A percentile compares a stretch with the other conserved stretches of the same genome.
These are phyloP conservation scores for Tinamus guttatus DNA, from an alignment of 2,113 vertebrate genomes.

Conservation along the genomic window DNA sequence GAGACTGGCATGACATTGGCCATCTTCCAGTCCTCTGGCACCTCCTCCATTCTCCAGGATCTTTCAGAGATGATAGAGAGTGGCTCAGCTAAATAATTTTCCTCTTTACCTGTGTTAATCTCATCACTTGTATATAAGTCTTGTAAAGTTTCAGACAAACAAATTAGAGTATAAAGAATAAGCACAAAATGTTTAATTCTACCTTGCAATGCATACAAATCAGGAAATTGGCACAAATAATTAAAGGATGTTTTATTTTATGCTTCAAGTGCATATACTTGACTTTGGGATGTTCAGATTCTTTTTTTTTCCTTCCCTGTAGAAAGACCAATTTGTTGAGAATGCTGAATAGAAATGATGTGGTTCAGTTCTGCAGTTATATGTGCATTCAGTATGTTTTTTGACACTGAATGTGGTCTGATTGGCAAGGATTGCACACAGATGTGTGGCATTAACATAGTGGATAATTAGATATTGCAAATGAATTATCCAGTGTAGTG, in stretches of 20 bases:
- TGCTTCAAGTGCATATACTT: slow-evolving; percentile 24
- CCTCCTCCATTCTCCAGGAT: too few relatives aligned
- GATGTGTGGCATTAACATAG: slow-evolving; percentile 73
- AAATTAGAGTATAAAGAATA: background rate
- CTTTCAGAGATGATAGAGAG: too few relatives aligned
- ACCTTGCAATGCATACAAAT: background rate
- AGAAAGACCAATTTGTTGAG: slow-evolving; percentile 7
- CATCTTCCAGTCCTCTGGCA: too few relatives aligned
- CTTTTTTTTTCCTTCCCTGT: background rate
- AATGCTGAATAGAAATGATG: slow-evolving; percentile 21
- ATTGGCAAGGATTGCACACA: slow-evolving; percentile 68
- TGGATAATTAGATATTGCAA: slow-evolving; percentile 73
- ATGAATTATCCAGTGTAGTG: slow-evolving; percentile 61
- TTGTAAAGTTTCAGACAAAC: background rate
- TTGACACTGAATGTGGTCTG: slow-evolving; percentile 53
- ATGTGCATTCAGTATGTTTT: background rate
- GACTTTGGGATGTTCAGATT: slow-evolving; percentile 37
- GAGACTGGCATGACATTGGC: too few relatives aligned
- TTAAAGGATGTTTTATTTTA: slow-evolving; percentile 13
- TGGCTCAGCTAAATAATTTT: slow-evolving; percentile 13
- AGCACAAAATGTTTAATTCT: background rate
- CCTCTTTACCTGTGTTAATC: background rate
- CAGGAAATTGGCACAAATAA: slow-evolving; percentile 24
- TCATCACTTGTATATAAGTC: background rate
- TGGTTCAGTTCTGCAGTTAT: slow-evolving; percentile 48